Evolutionary conservation across 2,113 vertebrate genomes (phyloP), one percentile per base, ranked within the genome.

Genomic region (Limnothrissa miodon): DNA sequence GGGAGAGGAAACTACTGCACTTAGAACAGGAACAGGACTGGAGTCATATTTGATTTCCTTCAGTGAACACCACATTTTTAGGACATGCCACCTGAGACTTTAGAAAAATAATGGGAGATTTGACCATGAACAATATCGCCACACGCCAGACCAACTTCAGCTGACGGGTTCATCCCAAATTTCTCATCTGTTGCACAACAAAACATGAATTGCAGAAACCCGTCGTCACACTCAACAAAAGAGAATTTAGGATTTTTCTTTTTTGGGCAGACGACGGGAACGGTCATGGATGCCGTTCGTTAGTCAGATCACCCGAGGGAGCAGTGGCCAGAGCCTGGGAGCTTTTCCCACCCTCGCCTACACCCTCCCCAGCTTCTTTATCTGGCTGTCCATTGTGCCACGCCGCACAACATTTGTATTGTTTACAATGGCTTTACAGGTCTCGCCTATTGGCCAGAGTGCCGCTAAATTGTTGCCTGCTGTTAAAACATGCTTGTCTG

Each of bases 381-480:
- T 74, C 36, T 74, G 66, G 29, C 33, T 13, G 15, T 17, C 66
- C 42, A 83, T 83, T 82, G 86, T 25, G 78, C 84, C 88, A 86
- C 78, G 53, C 82, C 62, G 80, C 81, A 79, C 74, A 53, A 74
- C 45, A 5, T 56, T 79, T 70, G 82, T 39, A 74, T 74, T 74
- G 66, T 74, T 89, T 90, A 87, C 79, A 36, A 23, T 88, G 80
- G 78, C 45, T 39, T 79, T 66, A 82, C 56, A 81, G 80, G 48
- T 81, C 6, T 80, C 83, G 84, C 80, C 46, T 15, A 17, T 39
- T 15, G 74, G 39, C 7, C 13, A 39, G 21, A 85, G 81, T 79
- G 48, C 44, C 13, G 13, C 79, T 59, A 85, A 85, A 86, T 83
- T 80, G 70, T 86, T 86, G 86, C 87, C 87, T 86, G 78, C 86